phyloP scores from a whole-genome alignment of 2,888 invertebrate genomes.

The Pollenia labialis region DNA sequence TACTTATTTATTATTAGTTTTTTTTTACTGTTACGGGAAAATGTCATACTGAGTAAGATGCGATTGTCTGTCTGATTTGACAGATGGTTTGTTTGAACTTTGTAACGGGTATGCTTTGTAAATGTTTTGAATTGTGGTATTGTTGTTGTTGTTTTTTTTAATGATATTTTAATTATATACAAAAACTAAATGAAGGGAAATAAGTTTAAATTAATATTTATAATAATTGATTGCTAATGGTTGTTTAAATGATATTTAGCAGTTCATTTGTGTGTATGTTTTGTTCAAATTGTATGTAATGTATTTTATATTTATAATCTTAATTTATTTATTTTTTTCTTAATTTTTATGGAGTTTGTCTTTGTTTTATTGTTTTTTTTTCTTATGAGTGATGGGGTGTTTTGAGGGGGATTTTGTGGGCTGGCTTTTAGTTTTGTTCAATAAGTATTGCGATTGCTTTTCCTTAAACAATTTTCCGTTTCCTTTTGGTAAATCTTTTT shows the following conservation, averaged over 20 bases:
- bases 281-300: neutral
- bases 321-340: neutral
- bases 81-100: neutral
- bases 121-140: neutral
- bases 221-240: slow-evolving; percentile 9
- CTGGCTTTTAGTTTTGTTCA: slow-evolving; percentile 13
- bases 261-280: neutral
- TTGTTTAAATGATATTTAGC: neutral
- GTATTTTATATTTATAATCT: neutral
- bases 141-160: neutral
- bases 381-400: slow-evolving; percentile 3
- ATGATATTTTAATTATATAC: slow-evolving; percentile 13
- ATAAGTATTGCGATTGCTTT: slow-evolving; percentile 58
- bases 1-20: neutral
- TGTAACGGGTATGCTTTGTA: slow-evolving; percentile 9
- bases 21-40: slow-evolving; percentile 7
- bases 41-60: slow-evolving; percentile 1
- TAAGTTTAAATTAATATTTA: neutral
- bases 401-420: slow-evolving; percentile 8
- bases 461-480: neutral
- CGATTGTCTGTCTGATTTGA: neutral
- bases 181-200: neutral
- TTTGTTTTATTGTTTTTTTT: slow-evolving; percentile 11
- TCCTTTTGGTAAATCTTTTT: neutral
- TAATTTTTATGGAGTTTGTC: slow-evolving; percentile 13